These are phyloP conservation scores for Heliocidaris erythrogramma DNA, from an alignment of 35 echinoderm and acorn worm genomes.

Conservation along the genomic window DNA sequence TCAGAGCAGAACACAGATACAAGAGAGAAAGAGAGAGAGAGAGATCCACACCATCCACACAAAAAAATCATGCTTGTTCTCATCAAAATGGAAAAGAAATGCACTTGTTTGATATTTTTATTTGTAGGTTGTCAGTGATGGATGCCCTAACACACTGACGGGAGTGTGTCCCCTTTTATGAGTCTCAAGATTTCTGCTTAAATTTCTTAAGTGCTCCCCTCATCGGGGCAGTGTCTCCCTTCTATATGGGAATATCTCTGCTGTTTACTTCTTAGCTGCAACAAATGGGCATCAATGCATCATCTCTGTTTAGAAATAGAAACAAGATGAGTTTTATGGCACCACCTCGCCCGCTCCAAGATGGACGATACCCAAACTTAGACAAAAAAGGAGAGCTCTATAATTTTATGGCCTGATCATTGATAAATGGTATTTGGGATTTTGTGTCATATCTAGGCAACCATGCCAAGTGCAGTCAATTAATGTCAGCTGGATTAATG, in stretches of 20 bases:
- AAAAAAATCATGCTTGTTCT: conserved; percentile 26
- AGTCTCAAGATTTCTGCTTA: conserved; percentile 2
- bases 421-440: conserved; percentile 43
- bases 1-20: not conserved
- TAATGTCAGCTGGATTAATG: conserved; percentile 47
- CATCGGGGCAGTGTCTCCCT: not conserved
- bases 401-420: conserved; percentile 40
- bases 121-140: conserved; percentile 39
- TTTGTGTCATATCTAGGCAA: conserved; percentile 52
- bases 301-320: conserved; percentile 38
- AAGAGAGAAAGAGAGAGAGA: not conserved
- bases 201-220: conserved; percentile 38
- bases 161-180: conserved; percentile 40
- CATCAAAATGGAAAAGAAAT: conserved; percentile 37
- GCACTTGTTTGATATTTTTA: conserved; percentile 40
- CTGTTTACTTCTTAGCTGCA: conserved; percentile 29
- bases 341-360: not conserved
- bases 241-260: conserved; percentile 12
- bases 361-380: conserved; percentile 7
- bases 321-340: conserved; percentile 50
- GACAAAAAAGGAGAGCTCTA: not conserved
- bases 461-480: conserved; percentile 35
- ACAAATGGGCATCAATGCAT: conserved; percentile 42
- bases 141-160: not conserved
- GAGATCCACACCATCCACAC: not conserved